phyloP scores from a whole-genome alignment of 2,797 vertebrate genomes.

The Catharus ustulatus region DNA sequence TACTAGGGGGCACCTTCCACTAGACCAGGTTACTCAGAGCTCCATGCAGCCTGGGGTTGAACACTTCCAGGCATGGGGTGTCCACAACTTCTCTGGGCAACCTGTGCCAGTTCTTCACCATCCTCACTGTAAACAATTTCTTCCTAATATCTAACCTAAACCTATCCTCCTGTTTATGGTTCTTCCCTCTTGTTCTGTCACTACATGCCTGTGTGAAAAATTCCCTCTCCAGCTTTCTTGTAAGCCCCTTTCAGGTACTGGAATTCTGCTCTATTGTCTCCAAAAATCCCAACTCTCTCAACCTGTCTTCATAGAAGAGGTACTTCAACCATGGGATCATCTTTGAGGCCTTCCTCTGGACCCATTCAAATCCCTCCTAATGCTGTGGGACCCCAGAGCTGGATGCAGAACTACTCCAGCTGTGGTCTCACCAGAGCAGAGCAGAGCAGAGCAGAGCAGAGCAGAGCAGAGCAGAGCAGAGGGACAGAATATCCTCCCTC shows the following conservation, averaged over 20 bases:
- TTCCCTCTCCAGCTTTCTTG: neutral
- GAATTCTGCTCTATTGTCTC: neutral
- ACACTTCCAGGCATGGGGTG: neutral
- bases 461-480: neutral
- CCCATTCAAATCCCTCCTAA: neutral
- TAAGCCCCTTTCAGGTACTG: neutral
- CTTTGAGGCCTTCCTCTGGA: neutral
- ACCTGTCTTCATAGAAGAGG: neutral
- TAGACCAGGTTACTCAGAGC: neutral
- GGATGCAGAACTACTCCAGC: neutral
- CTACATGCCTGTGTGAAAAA: neutral
- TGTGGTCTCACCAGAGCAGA: too few relatives aligned
- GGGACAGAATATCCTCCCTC: neutral
- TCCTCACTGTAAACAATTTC: neutral
- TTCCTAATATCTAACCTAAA: neutral
- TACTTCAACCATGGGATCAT: neutral
- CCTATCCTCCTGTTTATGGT: neutral
- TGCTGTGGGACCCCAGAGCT: neutral
- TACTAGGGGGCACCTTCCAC: neutral
- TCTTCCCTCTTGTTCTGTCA: neutral
- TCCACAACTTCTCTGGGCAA: neutral
- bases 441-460: too few relatives aligned
- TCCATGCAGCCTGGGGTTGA: neutral
- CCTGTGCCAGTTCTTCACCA: neutral
- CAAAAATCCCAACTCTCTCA: neutral